Base-by-base conservation (phyloP, 2,888 invertebrate species). In the Oscheius sp. region DNA sequence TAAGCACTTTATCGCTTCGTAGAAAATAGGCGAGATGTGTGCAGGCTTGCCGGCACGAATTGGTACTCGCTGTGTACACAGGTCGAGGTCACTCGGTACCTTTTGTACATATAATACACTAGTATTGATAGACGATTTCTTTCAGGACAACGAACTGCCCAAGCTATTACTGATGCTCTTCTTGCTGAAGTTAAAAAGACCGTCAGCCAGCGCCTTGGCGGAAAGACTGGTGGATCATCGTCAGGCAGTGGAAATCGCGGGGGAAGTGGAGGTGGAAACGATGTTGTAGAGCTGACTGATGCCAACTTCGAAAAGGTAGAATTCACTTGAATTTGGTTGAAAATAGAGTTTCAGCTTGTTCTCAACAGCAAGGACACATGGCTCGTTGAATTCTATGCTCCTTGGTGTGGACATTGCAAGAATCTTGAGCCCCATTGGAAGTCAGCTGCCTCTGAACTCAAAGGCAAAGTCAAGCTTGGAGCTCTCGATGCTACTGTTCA, bases 361-460 rank as follows among this genome's bases (percentile, higher is more conserved):
- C 87, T 96, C 80, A 90, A 93, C 81, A 95, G 95, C 55, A 93
- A 96, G 17, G 96, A 97, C 86, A 90, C 95, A 88, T 97, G 96
- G 96, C 89, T 98, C 80, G 95, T 99, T 1, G 96, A 97, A 88
- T 97, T 98, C 90, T 97, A 91, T 88, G 97, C 97, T 5, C 90
- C 90, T 4, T 90, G 90, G 90, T 96, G 95, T 88, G 95, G 95
- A 4, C 95, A 96, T 88, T 96, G 96, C 89, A 96, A 97, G 89
- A 95, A 92, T 87, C 89, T 98, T 65, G 96, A 93, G 65, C 97
- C 97, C 0, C 93, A 96, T 78, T 98, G 96, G 96, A 93, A 93
- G 12, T 91, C 92, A 86, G 98, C 98, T 1, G 97, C 98, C 20
- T 90, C 92, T 3, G 92, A 96, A 87, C 91, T 98, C 23, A 96